Evolutionary conservation across 2,888 invertebrate genomes (phyloP).

Genomic region (Chloromyia formosa): DNA sequence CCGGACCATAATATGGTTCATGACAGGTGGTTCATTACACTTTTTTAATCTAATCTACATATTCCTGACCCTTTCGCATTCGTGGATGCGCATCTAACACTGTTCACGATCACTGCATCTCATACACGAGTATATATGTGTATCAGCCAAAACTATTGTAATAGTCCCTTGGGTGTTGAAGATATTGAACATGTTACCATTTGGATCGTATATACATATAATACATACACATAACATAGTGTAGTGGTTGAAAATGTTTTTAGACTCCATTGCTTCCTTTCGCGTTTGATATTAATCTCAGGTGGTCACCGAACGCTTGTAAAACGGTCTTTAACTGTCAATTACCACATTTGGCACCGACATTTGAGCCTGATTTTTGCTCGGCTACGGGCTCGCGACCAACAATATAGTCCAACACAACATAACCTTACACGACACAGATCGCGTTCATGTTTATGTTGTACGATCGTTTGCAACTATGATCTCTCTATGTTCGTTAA

Average conservation of each 20-base stretch:
- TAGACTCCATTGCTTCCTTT: not conserved
- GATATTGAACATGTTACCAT: not conserved
- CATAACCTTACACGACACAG: slow-evolving; percentile 34
- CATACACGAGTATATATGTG: no score
- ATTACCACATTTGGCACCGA: slow-evolving; percentile 50
- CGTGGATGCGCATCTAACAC: no score
- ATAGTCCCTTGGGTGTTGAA: not conserved
- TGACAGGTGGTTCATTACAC: no score
- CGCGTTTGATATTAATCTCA: slow-evolving; percentile 32
- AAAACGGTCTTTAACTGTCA: slow-evolving; percentile 47
- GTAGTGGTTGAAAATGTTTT: slow-evolving; percentile 7
- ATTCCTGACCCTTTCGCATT: no score
- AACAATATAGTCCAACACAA: slow-evolving; percentile 12
- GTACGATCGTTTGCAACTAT: slow-evolving; percentile 31
- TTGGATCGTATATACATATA: not conserved
- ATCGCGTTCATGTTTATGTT: slow-evolving; percentile 25
- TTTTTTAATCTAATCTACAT: no score
- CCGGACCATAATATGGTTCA: no score
- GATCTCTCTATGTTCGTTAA: slow-evolving; percentile 34
- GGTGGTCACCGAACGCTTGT: slow-evolving; percentile 45
- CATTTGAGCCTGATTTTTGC: slow-evolving; percentile 41
- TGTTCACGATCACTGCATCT: no score
- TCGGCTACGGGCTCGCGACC: not conserved
- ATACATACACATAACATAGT: no score
- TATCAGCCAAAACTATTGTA: not conserved